These are phyloP conservation scores for Aphodius sticticus DNA, from an alignment of 2,888 invertebrate species.

Conservation along the genomic window DNA sequence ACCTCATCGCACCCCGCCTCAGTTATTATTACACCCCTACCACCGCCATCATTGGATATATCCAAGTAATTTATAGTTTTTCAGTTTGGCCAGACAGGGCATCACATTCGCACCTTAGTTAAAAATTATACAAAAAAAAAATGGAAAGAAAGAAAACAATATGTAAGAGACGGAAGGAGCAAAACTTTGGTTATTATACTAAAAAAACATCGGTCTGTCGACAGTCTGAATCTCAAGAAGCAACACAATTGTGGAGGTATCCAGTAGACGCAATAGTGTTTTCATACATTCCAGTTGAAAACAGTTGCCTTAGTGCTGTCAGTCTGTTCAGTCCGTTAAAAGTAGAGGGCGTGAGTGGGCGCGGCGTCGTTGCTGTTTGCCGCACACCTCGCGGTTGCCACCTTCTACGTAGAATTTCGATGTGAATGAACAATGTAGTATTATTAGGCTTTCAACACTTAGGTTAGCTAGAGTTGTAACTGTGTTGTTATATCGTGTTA, in stretches of 20 bases:
- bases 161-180: slow-evolving; percentile 27
- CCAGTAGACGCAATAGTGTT: slow-evolving; percentile 56
- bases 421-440: slow-evolving; percentile 57
- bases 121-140: slow-evolving; percentile 29
- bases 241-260: slow-evolving; percentile 44
- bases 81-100: slow-evolving; percentile 16
- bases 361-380: slow-evolving; percentile 47
- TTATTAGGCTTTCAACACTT: slow-evolving; percentile 62
- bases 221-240: slow-evolving; percentile 49
- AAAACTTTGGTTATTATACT: slow-evolving; percentile 27
- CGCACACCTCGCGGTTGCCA: slow-evolving; percentile 35
- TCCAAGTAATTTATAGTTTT: slow-evolving; percentile 12
- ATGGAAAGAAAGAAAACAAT: slow-evolving; percentile 35
- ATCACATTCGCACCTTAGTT: slow-evolving; percentile 32
- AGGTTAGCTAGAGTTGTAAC: slow-evolving; percentile 62
- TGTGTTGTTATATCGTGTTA: slow-evolving; percentile 63
- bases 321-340: slow-evolving; percentile 46
- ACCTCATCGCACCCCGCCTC: slow-evolving; percentile 26
- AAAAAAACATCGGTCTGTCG: slow-evolving; percentile 43
- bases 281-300: slow-evolving; percentile 61
- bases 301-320: slow-evolving; percentile 61
- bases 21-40: neutral
- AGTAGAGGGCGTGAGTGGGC: slow-evolving; percentile 34
- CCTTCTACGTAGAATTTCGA: slow-evolving; percentile 44
- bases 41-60: slow-evolving; percentile 11